Evolutionary conservation across 2,113 vertebrate genomes (phyloP), one percentile per base, ranked within the genome.

Genomic region (Cyprichromis sp.): DNA sequence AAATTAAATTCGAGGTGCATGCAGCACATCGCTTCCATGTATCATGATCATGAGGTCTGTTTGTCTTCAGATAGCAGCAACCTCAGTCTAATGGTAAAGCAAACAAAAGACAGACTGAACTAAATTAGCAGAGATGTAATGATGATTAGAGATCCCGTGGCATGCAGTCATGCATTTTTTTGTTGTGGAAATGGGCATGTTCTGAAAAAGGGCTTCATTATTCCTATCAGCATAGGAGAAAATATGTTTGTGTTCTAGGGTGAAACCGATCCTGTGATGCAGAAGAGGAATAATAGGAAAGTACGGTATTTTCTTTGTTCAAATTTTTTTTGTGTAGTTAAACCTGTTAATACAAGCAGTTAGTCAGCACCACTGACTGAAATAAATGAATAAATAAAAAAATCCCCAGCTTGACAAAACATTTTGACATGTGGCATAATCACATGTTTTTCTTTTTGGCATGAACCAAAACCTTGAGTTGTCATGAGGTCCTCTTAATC

Each of bases 101-200:
- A 91, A 91, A 94, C 93, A 92, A 81, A 86, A 71, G 78, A 29
- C 76, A 86, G 84, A 81, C 59, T 59, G 54, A 89, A 85, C 76
- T 85, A 89, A 89, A 90, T 82, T 84, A 80, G 52, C 86, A 76
- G 79, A 59, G 71, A 87, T 86, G 84, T 59, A 57, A 92, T 6
- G 73, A 78, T 52, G 45, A 78, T 93, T 85, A 90, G 61, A 86
- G 87, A 83, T 81, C 78, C 47, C 76, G 52, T 79, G 86, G 88
- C 82, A 83, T 90, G 87, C 40, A 82, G 79, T 90, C 61, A 82
- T 88, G 19, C 87, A 86, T 88, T 89, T 88, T 84, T 92, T 42
- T 66, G 81, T 84, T 53, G 86, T 88, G 47, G 81, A 86, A 88
- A 85, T 19, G 42, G 9, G 10, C 71, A 52, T 78, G 52, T 38